Evolutionary conservation across 2,888 invertebrate genomes (phyloP), one percentile per base, ranked within the genome.

Genomic region (Tyria jacobaeae): DNA sequence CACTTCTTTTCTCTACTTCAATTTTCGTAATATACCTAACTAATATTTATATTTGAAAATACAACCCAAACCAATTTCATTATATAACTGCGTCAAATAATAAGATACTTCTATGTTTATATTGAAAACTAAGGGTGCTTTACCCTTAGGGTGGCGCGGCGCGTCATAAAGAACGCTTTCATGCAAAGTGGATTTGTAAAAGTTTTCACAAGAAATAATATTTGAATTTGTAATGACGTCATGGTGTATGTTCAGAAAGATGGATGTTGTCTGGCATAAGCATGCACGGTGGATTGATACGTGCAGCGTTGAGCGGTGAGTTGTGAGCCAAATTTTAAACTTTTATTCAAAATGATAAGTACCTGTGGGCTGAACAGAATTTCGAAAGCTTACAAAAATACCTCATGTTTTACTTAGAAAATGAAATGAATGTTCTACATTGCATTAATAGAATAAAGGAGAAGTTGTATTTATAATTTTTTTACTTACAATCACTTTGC

Each of bases 191-290:
- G 87, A 88, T 89, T 85, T 85, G 85, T 81, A 82, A 85, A 88
- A 86, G 86, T 89, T 89, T 88, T 88, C 88, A 83, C 85, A 82
- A 81, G 87, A 89, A 91, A 89, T 90, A 90, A 88, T 88, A 89
- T 90, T 89, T 89, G 89, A 89, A 90, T 89, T 87, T 87, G 88
- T 87, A 89, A 89, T 85, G 84, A 87, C 85, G 84, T 87, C 84
- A 82, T 73, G 70, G 70, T 71, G 78, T 84, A 76, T 76, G 80
- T 74, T 71, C 68, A 73, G 76, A 87, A n/a, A 88, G 88, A 89
- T 84, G 85, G 84, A 89, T 89, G 83, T 86, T 85, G 86, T 87
- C 88, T 87, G 84, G 67, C 68, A 37, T 53, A 57, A 75, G 75
- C 76, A 82, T 79, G 77, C 78, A 65, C 78, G 60, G 67, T 66